Base-by-base conservation (phyloP, 2,888 invertebrate genomes). In the Acanthosoma haemorrhoidale region DNA sequence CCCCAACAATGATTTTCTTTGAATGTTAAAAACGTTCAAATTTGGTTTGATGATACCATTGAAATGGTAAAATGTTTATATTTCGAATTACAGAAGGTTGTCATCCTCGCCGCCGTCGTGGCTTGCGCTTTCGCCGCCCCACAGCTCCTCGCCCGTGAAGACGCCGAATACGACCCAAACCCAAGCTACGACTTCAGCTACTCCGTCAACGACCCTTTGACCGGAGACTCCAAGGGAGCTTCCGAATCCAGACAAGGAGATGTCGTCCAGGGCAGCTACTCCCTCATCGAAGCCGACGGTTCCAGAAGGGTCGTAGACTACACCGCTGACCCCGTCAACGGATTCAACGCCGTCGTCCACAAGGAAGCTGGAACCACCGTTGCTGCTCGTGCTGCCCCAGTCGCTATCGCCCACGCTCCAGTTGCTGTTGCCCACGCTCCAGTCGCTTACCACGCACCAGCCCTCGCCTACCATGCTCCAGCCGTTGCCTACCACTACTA, bases 191-290 rank as follows among this genome's bases (percentile, higher is more conserved):
- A 73, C 68, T 76, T 72, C 73, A 74, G 73, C 18, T 76, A 76
- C 72, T 73, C 74, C 38, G 75, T 76, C 63, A 71, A 75, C 39
- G 75, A 78, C 73, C 71, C 76, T 8, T 69, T 77, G 66, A 78
- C 78, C 67, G 78, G 78, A 9, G 78, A 78, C 73, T 76, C 76
- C 69, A 77, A 78, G 74, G 74, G 75, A 13, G 77, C 77, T 63
- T 76, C 76, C 41, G 78, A 78, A 71, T 74, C 75, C 15, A 75
- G 78, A 29, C 77, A 78, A 61, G 78, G 78, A 9, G 79, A 76
- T 60, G 75, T 78, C n/a, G 79, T 79, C 58, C 77, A 77, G 69
- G 79, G 79, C 51, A 75, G 76, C n/a, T n/a, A n/a, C n/a, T n/a
- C n/a, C n/a, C n/a, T n/a, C n/a, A n/a, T n/a, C n/a, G n/a, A n/a